Conservation (phyloP, 2,888 invertebrate genomes). For the Agapostemon virescens region DNA sequence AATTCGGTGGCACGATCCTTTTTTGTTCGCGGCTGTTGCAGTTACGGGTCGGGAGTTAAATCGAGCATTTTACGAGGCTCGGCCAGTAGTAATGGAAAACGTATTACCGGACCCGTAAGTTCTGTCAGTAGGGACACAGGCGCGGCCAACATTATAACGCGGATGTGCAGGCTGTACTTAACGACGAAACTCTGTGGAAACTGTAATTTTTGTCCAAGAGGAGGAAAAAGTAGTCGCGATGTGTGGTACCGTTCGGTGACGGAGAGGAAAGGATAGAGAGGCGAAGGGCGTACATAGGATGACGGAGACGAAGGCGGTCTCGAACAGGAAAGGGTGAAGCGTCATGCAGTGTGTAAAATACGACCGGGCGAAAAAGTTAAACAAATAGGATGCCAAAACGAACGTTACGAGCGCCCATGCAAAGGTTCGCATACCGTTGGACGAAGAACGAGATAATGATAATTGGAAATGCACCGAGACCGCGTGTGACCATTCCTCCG, state of each 20-base stretch:
- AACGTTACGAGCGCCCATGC: conserved; percentile 2
- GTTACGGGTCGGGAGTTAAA: conserved; percentile 47
- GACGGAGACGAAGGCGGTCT: conserved; percentile 17
- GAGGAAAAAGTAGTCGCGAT: conserved; percentile 58
- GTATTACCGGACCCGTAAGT: conserved; percentile 77
- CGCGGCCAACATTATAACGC: conserved; percentile 75
- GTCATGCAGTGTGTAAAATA: conserved; percentile 71
- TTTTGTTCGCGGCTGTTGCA: conserved; percentile 21
- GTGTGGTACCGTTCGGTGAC: not conserved
- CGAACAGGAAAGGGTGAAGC: conserved; percentile 46
- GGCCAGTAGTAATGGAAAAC: conserved; percentile 75
- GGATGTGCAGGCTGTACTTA: conserved; percentile 79
- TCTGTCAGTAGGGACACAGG: conserved; percentile 67
- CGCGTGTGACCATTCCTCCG: conserved; percentile 1
- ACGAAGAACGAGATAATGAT: conserved; percentile 32
- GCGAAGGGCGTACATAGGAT: conserved; percentile 13
- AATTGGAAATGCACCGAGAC: conserved; percentile 36
- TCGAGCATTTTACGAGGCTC: conserved; percentile 61
- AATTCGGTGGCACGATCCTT: conserved; percentile 10
- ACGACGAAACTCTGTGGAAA: conserved; percentile 78
- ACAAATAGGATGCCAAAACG: conserved; percentile 71
- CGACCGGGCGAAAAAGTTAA: conserved; percentile 67
- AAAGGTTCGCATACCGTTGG: not conserved
- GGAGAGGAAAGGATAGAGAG: not conserved
- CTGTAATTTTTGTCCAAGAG: conserved; percentile 75